These are phyloP conservation scores for Cossypha niveicapilla DNA, from an alignment of 2,797 vertebrate species.

Conservation along the genomic window DNA sequence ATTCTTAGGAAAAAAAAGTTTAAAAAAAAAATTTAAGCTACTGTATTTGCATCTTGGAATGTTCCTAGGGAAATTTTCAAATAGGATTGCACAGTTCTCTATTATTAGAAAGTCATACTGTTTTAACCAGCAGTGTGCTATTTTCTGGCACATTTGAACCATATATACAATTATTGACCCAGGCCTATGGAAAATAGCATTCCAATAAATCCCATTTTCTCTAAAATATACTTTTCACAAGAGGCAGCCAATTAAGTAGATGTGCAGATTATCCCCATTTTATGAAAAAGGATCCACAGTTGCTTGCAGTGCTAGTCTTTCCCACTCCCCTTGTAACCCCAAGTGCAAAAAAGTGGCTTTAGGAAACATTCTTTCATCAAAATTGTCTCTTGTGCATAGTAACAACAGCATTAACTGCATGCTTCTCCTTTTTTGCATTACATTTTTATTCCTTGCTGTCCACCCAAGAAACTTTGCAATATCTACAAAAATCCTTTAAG, in stretches of 20 bases:
- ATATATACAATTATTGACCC: neutral
- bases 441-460: neutral
- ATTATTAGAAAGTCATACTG: neutral
- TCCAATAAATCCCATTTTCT: neutral
- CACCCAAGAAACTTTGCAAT: neutral
- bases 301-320: neutral
- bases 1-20: neutral
- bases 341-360: neutral
- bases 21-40: neutral
- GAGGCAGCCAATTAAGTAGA: neutral
- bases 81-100: neutral
- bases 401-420: neutral
- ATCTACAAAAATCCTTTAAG: neutral
- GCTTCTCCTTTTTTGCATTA: neutral
- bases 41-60: neutral
- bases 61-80: neutral
- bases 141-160: neutral
- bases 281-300: neutral
- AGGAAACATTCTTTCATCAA: neutral
- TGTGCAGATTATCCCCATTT: rapidly evolving
- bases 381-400: neutral
- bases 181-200: neutral
- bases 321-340: neutral
- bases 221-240: neutral
- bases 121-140: neutral